These are phyloP conservation scores for Lasaia peninsularis DNA, from an alignment of 1,140 invertebrate genomes.

Conservation along the genomic window DNA sequence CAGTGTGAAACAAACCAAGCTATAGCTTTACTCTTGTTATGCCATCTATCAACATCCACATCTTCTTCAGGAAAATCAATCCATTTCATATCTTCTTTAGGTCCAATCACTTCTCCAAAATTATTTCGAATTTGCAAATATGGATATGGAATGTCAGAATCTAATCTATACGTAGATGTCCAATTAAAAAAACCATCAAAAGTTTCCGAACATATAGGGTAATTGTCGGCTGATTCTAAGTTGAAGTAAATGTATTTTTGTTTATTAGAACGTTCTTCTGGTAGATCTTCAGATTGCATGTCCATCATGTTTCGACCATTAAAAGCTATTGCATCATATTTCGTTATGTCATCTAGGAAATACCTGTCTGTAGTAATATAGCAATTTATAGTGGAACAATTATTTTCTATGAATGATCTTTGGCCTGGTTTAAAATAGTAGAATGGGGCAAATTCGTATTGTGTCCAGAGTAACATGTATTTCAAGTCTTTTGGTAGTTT, in stretches of 20 bases:
- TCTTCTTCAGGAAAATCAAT: constrained; percentile 16
- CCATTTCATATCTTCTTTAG: constrained; percentile 54
- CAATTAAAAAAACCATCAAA: constrained; percentile 78
- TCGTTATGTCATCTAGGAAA: neutral
- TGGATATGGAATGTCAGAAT: constrained; percentile 74
- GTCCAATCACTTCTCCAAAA: constrained; percentile 51
- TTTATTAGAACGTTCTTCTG: neutral
- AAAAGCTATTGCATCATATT: neutral
- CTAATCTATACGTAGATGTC: constrained; percentile 79
- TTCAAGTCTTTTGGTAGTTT: constrained; percentile 1
- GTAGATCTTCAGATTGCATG: neutral
- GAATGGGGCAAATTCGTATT: neutral
- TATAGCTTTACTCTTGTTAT: constrained; percentile 71
- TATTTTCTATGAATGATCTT: neutral
- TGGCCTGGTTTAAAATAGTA: neutral
- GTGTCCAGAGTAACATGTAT: constrained; percentile 1
- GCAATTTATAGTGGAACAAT: constrained; percentile 5
- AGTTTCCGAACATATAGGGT: constrained; percentile 43
- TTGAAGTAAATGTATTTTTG: constrained; percentile 77
- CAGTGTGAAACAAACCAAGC: constrained; percentile 86
- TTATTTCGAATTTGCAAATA: constrained; percentile 70
- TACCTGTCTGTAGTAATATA: neutral
- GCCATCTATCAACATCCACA: neutral
- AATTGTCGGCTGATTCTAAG: constrained; percentile 72
- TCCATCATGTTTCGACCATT: neutral